Conservation (phyloP, 2,797 vertebrate genomes). For the Thalassophryne amazonica region DNA sequence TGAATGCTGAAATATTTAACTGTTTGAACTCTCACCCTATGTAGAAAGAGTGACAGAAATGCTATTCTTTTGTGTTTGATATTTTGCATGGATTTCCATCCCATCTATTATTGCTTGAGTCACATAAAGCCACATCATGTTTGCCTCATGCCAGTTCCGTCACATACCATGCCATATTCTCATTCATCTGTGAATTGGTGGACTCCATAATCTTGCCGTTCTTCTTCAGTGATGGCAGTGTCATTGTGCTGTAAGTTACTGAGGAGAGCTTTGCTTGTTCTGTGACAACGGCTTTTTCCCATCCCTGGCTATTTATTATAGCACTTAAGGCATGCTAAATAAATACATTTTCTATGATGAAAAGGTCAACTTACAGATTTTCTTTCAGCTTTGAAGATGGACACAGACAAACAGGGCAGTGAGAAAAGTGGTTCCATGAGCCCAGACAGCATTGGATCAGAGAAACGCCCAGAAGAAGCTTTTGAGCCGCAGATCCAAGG, state of each 20-base stretch:
- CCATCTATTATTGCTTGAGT: conserved; percentile 68
- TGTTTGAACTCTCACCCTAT: neutral
- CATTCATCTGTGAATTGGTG: conserved; percentile 76
- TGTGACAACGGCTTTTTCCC: conserved; percentile 50
- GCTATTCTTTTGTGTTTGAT: conserved; percentile 23
- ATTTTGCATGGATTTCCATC: conserved; percentile 61
- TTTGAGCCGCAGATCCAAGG: conserved; percentile 83
- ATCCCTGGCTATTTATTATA: conserved; percentile 55
- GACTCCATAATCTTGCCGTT: conserved; percentile 64
- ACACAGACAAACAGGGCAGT: conserved; percentile 81
- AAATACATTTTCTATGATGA: conserved; percentile 40
- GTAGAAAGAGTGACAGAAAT: conserved; percentile 61
- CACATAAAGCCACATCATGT: conserved; percentile 67
- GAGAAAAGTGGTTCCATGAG: conserved; percentile 77
- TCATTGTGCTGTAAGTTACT: conserved; percentile 75
- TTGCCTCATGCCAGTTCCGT: conserved; percentile 72
- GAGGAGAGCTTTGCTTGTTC: conserved; percentile 74
- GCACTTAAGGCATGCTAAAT: conserved; percentile 57
- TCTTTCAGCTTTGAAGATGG: conserved; percentile 98
- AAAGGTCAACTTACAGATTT: conserved; percentile 93
- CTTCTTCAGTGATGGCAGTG: conserved; percentile 68
- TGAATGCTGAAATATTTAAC: neutral
- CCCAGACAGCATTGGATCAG: conserved; percentile 83
- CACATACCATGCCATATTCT: conserved; percentile 69
- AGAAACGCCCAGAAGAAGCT: conserved; percentile 80